Evolutionary conservation across 1,140 invertebrate genomes (phyloP).

Genomic region (Hypothenemus hampei): DNA sequence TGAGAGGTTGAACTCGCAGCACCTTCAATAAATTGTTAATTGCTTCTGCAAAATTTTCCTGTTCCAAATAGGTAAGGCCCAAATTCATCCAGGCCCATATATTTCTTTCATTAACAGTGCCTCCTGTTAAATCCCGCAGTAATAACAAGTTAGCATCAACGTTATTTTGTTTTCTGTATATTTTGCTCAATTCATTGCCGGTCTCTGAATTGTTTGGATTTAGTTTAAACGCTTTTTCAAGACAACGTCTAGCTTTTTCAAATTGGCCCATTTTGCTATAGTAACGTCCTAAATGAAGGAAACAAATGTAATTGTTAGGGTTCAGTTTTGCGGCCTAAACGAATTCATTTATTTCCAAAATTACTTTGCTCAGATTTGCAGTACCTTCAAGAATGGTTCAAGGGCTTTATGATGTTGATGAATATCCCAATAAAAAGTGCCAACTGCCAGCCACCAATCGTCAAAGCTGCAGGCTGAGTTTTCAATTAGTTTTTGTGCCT

Average conservation of each 20-base stretch:
- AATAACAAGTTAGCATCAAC: slow-evolving; percentile 65
- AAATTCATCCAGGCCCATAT: slow-evolving; percentile 79
- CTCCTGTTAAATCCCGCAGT: slow-evolving; percentile 56
- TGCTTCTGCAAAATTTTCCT: slow-evolving; percentile 64
- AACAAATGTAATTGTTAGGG: slow-evolving; percentile 65
- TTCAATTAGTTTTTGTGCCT: slow-evolving; percentile 52
- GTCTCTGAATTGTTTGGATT: slow-evolving; percentile 61
- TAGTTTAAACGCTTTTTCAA: slow-evolving; percentile 73
- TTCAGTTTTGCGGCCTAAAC: slow-evolving; percentile 64
- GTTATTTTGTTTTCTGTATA: slow-evolving; percentile 59
- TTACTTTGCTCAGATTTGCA: slow-evolving; percentile 1
- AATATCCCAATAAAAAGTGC: slow-evolving; percentile 61
- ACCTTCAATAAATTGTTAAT: slow-evolving; percentile 71
- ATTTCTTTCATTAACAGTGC: slow-evolving; percentile 50
- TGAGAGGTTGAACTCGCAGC: slow-evolving; percentile 58
- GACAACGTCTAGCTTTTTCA: slow-evolving; percentile 71
- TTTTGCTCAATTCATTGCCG: slow-evolving; percentile 68
- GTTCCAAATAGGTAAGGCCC: slow-evolving; percentile 69
- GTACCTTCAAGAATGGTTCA: slow-evolving; percentile 59
- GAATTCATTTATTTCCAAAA: no score
- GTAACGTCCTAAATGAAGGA: slow-evolving; percentile 71
- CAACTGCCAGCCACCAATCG: slow-evolving; percentile 59
- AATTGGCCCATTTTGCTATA: slow-evolving; percentile 60
- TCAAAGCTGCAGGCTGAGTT: slow-evolving; percentile 47
- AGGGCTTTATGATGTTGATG: slow-evolving; percentile 57